Evolutionary conservation across 2,113 vertebrate species (phyloP).

Genomic region (Microcebus lehilahytsara): DNA sequence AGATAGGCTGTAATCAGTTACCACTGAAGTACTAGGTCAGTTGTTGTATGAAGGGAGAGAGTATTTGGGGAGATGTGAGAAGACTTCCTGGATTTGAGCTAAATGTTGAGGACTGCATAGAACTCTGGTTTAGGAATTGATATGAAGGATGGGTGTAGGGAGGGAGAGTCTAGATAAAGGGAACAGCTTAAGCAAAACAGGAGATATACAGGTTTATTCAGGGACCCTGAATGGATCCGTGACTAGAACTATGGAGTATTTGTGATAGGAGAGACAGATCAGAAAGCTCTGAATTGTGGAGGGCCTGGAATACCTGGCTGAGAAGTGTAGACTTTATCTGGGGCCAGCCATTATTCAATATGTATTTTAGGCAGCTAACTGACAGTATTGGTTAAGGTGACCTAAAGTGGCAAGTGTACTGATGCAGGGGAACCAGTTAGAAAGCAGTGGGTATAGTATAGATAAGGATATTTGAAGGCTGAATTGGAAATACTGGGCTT

Average conservation of each 20-base stretch:
- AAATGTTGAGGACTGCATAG: background rate
- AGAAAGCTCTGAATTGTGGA: background rate
- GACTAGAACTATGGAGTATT: background rate
- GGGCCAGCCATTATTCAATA: background rate
- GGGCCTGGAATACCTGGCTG: background rate
- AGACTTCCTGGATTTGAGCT: background rate
- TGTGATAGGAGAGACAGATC: background rate
- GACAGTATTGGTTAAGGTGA: background rate
- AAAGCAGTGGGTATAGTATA: background rate
- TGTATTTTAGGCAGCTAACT: background rate
- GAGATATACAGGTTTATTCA: background rate
- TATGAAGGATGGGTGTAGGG: background rate
- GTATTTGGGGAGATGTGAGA: conserved; percentile 1
- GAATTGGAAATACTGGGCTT: background rate
- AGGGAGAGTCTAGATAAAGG: conserved; percentile 14
- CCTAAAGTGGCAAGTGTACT: background rate
- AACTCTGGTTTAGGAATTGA: background rate
- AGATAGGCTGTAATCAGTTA: background rate
- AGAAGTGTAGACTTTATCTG: background rate
- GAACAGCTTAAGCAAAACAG: background rate
- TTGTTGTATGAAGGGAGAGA: background rate
- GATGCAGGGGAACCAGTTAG: background rate
- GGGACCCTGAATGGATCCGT: background rate
- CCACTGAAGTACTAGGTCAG: background rate
- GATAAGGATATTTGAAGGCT: background rate